phyloP scores from a whole-genome alignment of 1,140 invertebrate genomes.

The Tetranychus cinnabarinus region DNA sequence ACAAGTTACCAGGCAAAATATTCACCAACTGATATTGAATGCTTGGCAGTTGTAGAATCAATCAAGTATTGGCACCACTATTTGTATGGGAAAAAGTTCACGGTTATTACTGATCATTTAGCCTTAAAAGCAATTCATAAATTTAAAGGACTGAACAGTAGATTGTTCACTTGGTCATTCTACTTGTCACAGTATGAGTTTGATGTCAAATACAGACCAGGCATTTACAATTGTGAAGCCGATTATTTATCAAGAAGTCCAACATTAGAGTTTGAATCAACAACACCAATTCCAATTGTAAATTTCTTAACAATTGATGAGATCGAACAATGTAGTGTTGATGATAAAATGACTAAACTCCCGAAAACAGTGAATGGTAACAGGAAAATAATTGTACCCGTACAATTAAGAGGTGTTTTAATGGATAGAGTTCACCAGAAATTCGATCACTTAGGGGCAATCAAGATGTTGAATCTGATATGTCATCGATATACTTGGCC shows the following conservation, averaged over 20 bases:
- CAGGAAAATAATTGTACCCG: no score
- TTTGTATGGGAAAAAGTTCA: slow-evolving; percentile 21
- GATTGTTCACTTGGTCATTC: background rate
- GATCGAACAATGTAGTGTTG: background rate
- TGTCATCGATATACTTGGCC: background rate
- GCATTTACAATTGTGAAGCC: no score
- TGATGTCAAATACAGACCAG: background rate
- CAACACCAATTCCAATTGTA: background rate
- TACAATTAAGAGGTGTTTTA: background rate
- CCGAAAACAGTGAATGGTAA: no score
- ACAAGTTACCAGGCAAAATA: slow-evolving; percentile 26
- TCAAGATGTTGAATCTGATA: background rate
- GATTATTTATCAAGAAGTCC: no score
- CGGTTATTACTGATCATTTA: slow-evolving; percentile 24
- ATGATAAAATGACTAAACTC: background rate
- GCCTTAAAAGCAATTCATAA: slow-evolving; percentile 15
- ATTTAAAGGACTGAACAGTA: background rate
- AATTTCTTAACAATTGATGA: background rate
- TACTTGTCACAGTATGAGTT: background rate
- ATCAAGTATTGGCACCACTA: slow-evolving; percentile 27
- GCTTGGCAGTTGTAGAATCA: slow-evolving; percentile 24
- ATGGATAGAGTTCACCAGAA: background rate
- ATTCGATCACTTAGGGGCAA: slow-evolving; percentile 1
- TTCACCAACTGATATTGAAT: slow-evolving; percentile 28
- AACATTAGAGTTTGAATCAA: background rate